Evolutionary conservation across 2,797 vertebrate species (phyloP).

Genomic region (Neopelma chrysocephalum): DNA sequence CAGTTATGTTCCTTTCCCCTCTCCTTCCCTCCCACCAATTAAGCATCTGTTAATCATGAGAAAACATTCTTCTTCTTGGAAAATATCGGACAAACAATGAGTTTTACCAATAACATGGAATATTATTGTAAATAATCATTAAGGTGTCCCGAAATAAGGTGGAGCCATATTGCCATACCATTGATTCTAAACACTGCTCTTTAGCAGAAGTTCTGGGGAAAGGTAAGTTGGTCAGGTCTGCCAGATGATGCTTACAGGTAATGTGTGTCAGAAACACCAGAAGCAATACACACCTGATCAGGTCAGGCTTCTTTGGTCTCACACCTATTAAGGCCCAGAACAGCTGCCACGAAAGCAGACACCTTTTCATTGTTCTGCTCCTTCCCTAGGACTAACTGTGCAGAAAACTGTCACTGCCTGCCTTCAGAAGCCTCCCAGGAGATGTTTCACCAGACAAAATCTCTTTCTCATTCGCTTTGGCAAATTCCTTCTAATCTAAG

Average conservation of each 20-base stretch:
- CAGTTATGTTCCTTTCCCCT: background rate
- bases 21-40: constrained; percentile 32
- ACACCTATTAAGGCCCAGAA: background rate
- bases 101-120: constrained; percentile 16
- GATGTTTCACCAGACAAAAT: background rate
- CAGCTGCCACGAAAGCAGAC: background rate
- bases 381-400: background rate
- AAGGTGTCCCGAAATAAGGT: background rate
- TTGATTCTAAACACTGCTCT: background rate
- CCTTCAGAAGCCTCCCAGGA: background rate
- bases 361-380: background rate
- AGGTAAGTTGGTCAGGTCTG: background rate
- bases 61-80: constrained; percentile 32
- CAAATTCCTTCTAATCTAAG: background rate
- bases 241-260: background rate
- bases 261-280: background rate
- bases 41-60: constrained; percentile 61
- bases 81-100: constrained; percentile 8
- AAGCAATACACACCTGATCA: background rate
- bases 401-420: background rate
- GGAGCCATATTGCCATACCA: background rate
- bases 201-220: background rate
- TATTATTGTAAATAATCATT: constrained; percentile 34
- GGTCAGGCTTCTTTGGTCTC: background rate
- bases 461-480: background rate